A percentile compares a stretch with the other conserved stretches of the same genome.
phyloP scores from a whole-genome alignment of 2,797 vertebrate species.

The Pangasius krempfi region DNA sequence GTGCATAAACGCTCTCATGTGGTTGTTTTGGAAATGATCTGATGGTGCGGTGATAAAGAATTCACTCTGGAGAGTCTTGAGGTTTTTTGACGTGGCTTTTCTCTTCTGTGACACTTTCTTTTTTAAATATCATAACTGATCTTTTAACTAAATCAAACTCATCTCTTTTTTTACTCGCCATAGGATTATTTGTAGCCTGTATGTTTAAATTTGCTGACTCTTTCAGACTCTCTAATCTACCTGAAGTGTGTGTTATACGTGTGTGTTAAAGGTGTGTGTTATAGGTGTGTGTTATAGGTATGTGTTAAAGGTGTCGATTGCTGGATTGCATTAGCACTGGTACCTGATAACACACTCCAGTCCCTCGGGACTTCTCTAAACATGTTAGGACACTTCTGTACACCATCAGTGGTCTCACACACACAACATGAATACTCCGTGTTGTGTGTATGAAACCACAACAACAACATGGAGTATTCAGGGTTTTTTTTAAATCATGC shows the following conservation, averaged over 20 bases:
- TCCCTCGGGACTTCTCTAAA: background rate
- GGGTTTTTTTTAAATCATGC: background rate
- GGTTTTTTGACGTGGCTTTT: background rate
- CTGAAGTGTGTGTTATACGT: background rate
- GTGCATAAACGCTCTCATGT: conserved; percentile 34
- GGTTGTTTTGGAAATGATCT: background rate
- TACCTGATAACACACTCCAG: background rate
- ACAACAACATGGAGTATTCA: too few relatives aligned
- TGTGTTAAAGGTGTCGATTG: conserved; percentile 31
- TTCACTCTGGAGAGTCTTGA: background rate
- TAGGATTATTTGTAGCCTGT: background rate
- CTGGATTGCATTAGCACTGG: background rate
- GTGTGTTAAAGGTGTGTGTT: too few relatives aligned
- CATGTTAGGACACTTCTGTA: conserved; percentile 1
- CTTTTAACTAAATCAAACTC: background rate
- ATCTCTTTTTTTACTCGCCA: background rate
- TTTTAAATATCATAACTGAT: too few relatives aligned
- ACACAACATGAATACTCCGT: background rate
- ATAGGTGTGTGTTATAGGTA: background rate
- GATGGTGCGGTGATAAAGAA: background rate
- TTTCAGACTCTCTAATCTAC: background rate
- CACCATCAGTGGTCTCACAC: background rate
- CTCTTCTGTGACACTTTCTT: background rate
- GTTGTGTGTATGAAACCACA: too few relatives aligned
- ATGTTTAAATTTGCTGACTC: conserved; percentile 26